A percentile compares a stretch with the other conserved stretches of the same genome.
These are phyloP conservation scores for Climacteris rufus DNA, from an alignment of 2,113 vertebrate species.

Conservation along the genomic window DNA sequence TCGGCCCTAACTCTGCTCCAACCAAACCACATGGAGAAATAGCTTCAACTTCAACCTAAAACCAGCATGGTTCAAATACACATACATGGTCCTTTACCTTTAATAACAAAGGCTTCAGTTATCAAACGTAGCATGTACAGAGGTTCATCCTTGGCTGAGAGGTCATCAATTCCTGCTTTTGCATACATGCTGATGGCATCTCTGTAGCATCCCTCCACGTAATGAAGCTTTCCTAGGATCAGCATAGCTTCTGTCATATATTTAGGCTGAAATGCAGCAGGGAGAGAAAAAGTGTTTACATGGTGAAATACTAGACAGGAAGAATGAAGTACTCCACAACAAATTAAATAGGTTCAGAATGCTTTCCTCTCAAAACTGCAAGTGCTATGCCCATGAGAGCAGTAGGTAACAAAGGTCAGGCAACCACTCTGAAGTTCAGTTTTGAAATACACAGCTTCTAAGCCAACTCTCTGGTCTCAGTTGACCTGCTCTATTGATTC, in stretches of 20 bases:
- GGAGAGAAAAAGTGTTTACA: not conserved
- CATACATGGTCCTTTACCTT: slow-evolving; percentile 76
- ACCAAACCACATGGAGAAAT: not conserved
- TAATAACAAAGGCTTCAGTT: slow-evolving; percentile 91
- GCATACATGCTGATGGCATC: slow-evolving; percentile 97
- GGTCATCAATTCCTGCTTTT: slow-evolving; percentile 85
- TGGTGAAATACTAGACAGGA: not conserved
- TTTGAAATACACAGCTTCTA: not conserved
- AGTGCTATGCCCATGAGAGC: not conserved
- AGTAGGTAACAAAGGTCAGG: not conserved
- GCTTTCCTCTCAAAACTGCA: not conserved
- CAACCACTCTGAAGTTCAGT: not conserved
- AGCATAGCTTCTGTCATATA: slow-evolving; percentile 90
- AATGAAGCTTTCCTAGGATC: slow-evolving; percentile 92
- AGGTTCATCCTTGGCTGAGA: slow-evolving; percentile 82
- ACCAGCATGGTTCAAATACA: not conserved
- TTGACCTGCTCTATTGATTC: not conserved
- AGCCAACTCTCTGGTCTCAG: not conserved
- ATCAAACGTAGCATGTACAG: slow-evolving; percentile 90
- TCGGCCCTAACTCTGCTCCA: not conserved
- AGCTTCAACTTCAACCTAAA: not conserved
- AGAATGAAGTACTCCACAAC: not conserved
- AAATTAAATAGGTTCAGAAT: not conserved
- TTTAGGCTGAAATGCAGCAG: slow-evolving; percentile 73
- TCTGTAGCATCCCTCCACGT: slow-evolving; percentile 87